Conservation (phyloP, 1,140 invertebrate species). For the fruit fly (Drosophila melanogaster) region DNA sequence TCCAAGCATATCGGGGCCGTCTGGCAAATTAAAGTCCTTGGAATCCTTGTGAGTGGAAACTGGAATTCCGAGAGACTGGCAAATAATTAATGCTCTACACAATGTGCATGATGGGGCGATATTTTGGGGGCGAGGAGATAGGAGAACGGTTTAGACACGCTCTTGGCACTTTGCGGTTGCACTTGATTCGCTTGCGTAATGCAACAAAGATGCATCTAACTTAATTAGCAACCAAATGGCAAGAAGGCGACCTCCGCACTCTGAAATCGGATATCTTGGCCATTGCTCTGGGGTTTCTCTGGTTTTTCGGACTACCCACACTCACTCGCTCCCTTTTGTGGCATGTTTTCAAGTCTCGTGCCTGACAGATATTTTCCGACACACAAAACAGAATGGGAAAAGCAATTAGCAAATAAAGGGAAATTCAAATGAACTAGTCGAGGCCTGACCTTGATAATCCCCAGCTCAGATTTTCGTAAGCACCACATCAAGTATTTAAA, state of each 20-base stretch:
- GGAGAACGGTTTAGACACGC: slow-evolving; percentile 14
- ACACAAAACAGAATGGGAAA: slow-evolving; percentile 26
- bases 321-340: neutral
- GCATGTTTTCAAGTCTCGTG: slow-evolving; percentile 26
- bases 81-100: slow-evolving; percentile 48
- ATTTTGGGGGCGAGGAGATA: neutral
- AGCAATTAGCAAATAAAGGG: slow-evolving; percentile 43
- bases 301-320: slow-evolving; percentile 16
- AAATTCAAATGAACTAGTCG: slow-evolving; percentile 22
- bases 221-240: slow-evolving; percentile 57
- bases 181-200: slow-evolving; percentile 55
- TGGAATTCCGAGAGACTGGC: slow-evolving; percentile 37
- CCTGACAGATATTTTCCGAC: slow-evolving; percentile 21
- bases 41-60: slow-evolving; percentile 24
- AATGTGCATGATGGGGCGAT: slow-evolving; percentile 1
- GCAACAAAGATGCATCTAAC: slow-evolving; percentile 56
- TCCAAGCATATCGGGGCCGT: slow-evolving; percentile 15
- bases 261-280: slow-evolving; percentile 38
- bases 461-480: slow-evolving; percentile 16
- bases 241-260: slow-evolving; percentile 12
- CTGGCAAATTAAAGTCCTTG: slow-evolving; percentile 51
- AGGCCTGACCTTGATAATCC: slow-evolving; percentile 38
- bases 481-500: slow-evolving; percentile 54
- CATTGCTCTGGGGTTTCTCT: slow-evolving; percentile 48
- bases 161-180: slow-evolving; percentile 49